Evolutionary conservation across 2,888 invertebrate genomes (phyloP).

Genomic region (Lamellibrachia columna): DNA sequence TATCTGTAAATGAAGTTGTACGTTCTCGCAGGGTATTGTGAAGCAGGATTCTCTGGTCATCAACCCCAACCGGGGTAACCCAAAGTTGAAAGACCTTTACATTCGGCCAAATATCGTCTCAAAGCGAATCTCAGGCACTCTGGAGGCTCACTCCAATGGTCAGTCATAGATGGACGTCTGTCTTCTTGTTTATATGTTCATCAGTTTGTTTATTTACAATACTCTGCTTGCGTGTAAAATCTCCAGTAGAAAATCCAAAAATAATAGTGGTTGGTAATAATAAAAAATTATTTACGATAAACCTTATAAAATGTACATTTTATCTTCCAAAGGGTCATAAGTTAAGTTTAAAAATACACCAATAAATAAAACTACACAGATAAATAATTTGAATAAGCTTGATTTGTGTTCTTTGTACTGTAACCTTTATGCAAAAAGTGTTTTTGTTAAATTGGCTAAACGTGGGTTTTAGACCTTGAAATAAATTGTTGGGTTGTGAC

Average conservation of each 20-base stretch:
- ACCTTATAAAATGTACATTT: too few relatives aligned
- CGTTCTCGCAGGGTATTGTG: constrained; percentile 76
- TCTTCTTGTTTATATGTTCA: neutral
- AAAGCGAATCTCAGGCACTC: constrained; percentile 76
- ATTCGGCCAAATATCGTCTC: constrained; percentile 99
- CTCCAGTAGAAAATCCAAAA: neutral
- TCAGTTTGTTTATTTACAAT: neutral
- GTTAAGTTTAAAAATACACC: too few relatives aligned
- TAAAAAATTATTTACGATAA: too few relatives aligned
- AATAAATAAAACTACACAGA: too few relatives aligned
- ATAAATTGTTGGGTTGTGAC: too few relatives aligned
- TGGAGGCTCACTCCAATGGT: constrained; percentile 97
- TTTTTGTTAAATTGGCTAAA: neutral
- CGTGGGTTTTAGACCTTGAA: neutral
- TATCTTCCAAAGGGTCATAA: too few relatives aligned
- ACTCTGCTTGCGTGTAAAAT: neutral
- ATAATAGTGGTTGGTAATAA: too few relatives aligned
- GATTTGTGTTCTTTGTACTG: too few relatives aligned
- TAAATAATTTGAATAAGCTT: too few relatives aligned
- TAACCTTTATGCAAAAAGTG: too few relatives aligned
- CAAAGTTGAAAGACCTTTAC: constrained; percentile 95
- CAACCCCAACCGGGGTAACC: constrained; percentile 95
- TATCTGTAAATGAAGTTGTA: neutral
- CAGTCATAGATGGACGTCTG: constrained; percentile 26
- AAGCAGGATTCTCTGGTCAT: constrained; percentile 96